These are phyloP conservation scores for Coregonus ussuriensis DNA, from an alignment of 2,797 vertebrate species.

Conservation along the genomic window DNA sequence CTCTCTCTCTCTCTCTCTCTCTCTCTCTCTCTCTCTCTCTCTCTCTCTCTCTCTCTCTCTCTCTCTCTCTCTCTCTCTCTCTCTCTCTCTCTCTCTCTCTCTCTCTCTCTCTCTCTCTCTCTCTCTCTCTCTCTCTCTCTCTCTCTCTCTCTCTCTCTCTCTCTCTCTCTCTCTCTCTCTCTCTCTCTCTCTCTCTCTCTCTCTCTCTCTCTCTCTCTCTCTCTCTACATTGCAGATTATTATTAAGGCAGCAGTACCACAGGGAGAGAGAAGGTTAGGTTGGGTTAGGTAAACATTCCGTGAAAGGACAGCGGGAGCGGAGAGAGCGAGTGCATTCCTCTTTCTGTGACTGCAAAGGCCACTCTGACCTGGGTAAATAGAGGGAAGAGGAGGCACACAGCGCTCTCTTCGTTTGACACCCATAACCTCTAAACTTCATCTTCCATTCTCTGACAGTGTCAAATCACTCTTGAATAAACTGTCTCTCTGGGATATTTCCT, in stretches of 20 bases:
- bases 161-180: too few species aligned
- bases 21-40: too few species aligned
- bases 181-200: too few species aligned
- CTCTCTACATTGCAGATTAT: not conserved
- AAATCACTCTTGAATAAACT: not conserved
- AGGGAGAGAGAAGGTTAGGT: not conserved
- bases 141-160: too few species aligned
- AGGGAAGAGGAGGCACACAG: not conserved
- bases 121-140: too few species aligned
- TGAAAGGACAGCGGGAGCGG: not conserved
- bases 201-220: too few species aligned
- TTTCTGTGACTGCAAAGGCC: not conserved
- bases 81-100: too few species aligned
- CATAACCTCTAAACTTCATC: not conserved
- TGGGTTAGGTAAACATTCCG: too few species aligned
- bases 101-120: not conserved
- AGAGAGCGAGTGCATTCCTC: conserved; percentile 30
- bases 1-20: too few species aligned
- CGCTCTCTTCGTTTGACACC: not conserved
- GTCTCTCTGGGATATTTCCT: not conserved
- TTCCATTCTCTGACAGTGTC: not conserved
- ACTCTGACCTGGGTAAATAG: not conserved
- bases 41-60: too few species aligned
- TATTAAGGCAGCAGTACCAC: not conserved
- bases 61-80: too few species aligned